Evolutionary conservation across 2,113 vertebrate genomes (phyloP).

Genomic region (Girardinichthys multiradiatus): DNA sequence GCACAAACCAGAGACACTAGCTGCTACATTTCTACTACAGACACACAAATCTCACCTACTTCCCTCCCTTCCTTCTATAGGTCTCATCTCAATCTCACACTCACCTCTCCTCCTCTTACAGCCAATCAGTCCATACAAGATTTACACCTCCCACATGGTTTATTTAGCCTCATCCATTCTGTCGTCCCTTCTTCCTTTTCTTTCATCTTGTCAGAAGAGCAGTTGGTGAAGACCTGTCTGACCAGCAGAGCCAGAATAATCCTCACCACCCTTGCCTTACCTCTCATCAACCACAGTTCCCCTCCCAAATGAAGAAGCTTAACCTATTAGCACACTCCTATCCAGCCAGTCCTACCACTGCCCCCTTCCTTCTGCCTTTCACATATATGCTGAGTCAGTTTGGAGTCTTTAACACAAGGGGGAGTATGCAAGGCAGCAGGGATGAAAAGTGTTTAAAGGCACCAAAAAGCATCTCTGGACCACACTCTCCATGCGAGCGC

Average conservation of each 20-base stretch:
- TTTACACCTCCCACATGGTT: slow-evolving; percentile 68
- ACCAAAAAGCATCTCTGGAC: slow-evolving; percentile 5
- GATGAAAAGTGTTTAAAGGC: slow-evolving; percentile 33
- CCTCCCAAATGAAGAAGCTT: slow-evolving; percentile 14
- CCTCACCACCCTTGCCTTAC: background rate
- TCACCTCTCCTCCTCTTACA: slow-evolving; percentile 63
- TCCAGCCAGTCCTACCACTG: slow-evolving; percentile 28
- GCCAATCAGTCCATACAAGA: slow-evolving; percentile 50
- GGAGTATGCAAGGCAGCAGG: slow-evolving; percentile 23
- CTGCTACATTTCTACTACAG: slow-evolving; percentile 23
- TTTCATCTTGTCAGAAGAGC: slow-evolving; percentile 36
- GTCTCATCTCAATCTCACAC: slow-evolving; percentile 44
- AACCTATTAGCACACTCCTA: slow-evolving; percentile 48
- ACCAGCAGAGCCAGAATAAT: slow-evolving; percentile 21
- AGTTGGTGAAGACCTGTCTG: slow-evolving; percentile 52
- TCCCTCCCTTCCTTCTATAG: slow-evolving; percentile 2
- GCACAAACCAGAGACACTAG: slow-evolving; percentile 27
- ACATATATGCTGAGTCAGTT: slow-evolving; percentile 74
- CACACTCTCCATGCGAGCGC: background rate
- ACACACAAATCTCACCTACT: slow-evolving; percentile 8
- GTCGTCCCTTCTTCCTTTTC: slow-evolving; percentile 8
- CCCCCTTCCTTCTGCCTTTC: slow-evolving; percentile 44
- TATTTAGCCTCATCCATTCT: slow-evolving; percentile 39
- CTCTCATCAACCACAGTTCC: background rate
- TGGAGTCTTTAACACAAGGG: slow-evolving; percentile 39